phyloP scores from a whole-genome alignment of 1,140 invertebrate genomes.

The Phymorhynchus buccinoides region DNA sequence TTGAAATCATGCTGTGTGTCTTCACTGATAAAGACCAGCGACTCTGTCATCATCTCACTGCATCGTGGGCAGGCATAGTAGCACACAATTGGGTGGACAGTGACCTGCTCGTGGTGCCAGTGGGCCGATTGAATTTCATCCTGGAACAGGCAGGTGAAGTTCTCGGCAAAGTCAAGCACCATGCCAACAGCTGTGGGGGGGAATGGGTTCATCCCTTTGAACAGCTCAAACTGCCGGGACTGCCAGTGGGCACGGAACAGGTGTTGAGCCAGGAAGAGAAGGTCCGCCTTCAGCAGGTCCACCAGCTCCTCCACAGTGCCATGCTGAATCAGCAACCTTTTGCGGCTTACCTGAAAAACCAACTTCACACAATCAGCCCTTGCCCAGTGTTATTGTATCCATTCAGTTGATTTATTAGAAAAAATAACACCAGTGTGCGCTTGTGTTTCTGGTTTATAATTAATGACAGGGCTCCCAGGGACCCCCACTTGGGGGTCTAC shows the following conservation, averaged over 20 bases:
- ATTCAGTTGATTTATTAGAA: too few species aligned
- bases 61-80: conserved; percentile 44
- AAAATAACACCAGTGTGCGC: too few species aligned
- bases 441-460: too few species aligned
- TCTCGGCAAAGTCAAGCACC: conserved; percentile 36
- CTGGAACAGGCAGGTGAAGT: conserved; percentile 29
- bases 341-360: too few species aligned
- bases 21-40: conserved; percentile 41
- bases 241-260: conserved; percentile 23
- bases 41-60: conserved; percentile 36
- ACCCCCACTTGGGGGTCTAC: too few species aligned
- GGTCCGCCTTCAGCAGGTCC: too few species aligned
- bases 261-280: conserved; percentile 1
- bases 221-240: not conserved
- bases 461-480: too few species aligned
- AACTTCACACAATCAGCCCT: too few species aligned
- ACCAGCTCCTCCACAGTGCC: too few species aligned
- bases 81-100: conserved; percentile 29
- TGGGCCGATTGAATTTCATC: conserved; percentile 38
- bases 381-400: too few species aligned
- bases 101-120: conserved; percentile 38
- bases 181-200: conserved; percentile 4
- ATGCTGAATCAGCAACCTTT: too few species aligned
- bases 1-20: conserved; percentile 48
- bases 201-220: not conserved